Conservation (phyloP, 2,888 invertebrate genomes). For the Odontocolon sp. region DNA sequence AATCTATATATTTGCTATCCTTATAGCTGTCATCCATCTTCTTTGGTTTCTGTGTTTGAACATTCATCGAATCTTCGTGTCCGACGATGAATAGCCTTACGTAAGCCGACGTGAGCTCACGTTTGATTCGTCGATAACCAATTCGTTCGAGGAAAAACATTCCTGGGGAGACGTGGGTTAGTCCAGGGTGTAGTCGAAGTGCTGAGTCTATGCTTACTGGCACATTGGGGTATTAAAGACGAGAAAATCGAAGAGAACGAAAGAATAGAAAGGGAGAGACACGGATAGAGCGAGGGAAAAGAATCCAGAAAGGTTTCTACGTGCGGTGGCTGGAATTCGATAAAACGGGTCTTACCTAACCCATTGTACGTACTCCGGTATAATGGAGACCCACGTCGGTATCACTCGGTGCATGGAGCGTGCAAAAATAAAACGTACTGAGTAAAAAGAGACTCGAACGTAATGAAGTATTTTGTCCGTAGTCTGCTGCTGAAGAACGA, state of each 20-base stretch:
- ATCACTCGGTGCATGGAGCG: not conserved
- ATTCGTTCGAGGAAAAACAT: constrained; percentile 26
- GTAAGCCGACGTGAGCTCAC: constrained; percentile 19
- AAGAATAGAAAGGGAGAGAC: constrained; percentile 10
- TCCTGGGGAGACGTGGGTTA: not conserved
- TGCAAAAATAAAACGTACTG: constrained; percentile 35
- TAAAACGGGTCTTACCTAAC: constrained; percentile 46
- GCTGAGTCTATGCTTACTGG: constrained; percentile 47
- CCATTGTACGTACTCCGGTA: constrained; percentile 40
- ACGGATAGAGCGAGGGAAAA: constrained; percentile 23
- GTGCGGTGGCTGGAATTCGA: constrained; percentile 38
- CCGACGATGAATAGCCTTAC: constrained; percentile 24
- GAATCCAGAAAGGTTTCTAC: constrained; percentile 31
- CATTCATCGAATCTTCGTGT: constrained; percentile 17
- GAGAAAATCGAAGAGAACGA: constrained; percentile 17
- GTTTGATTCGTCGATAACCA: constrained; percentile 28
- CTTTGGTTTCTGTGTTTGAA: constrained; percentile 1
- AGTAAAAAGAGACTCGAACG: constrained; percentile 16
- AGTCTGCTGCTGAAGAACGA: not conserved
- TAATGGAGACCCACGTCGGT: constrained; percentile 35
- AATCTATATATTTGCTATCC: not conserved
- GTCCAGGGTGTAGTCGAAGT: constrained; percentile 25
- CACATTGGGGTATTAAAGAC: constrained; percentile 37
- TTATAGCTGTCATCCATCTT: constrained; percentile 17
- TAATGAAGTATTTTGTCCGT: constrained; percentile 48